Base-by-base conservation (phyloP, 2,888 invertebrate species). In the Temnothorax ravouxi region DNA sequence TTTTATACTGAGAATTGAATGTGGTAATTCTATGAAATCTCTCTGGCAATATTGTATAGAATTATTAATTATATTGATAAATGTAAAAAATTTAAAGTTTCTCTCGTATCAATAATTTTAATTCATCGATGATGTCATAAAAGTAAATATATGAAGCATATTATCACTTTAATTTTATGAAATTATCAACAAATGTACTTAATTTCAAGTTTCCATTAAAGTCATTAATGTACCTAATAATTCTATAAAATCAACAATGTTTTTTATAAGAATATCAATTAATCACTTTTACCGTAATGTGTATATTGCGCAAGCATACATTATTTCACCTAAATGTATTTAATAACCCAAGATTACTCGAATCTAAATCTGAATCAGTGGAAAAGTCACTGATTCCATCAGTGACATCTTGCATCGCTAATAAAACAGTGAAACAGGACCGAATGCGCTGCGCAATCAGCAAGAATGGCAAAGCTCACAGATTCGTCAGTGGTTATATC, bases 171-270 rank as follows among this genome's bases (percentile, higher is more conserved):
- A 0, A 44, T 66, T 66, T 66, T 44, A 15, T 25, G 13, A 66
- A 66, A 66, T 41, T 21, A 38, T 66, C 44, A 44, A 66, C 44
- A 21, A 44, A 44, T 66, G 15, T 66, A 66, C 21, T 66, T 66
- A 66, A 66, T 25, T 64, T 62, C 8, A 62, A 62, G 11, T 61
- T 34, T 62, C 1, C 13, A 41, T n/a, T 41, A 41, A 34, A 34
- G 4, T n/a, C n/a, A 38, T 8, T n/a, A 38, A 5, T 38, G 6
- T 15, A 47, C 6, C 8, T 21, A 67, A 50, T 67, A 41, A 67
- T 67, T 67, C 9, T 34, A 34, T 34, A 34, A 52, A 52, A 69
- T 52, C n/a, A 52, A 1, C 15, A 29, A n/a, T 38, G 5, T 8
- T 38, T 52, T 54, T 54, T 54, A 69, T 34, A 34, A 54, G 52